Conservation (phyloP, 2,888 invertebrate genomes). For the Chymomyza fuscimana region DNA sequence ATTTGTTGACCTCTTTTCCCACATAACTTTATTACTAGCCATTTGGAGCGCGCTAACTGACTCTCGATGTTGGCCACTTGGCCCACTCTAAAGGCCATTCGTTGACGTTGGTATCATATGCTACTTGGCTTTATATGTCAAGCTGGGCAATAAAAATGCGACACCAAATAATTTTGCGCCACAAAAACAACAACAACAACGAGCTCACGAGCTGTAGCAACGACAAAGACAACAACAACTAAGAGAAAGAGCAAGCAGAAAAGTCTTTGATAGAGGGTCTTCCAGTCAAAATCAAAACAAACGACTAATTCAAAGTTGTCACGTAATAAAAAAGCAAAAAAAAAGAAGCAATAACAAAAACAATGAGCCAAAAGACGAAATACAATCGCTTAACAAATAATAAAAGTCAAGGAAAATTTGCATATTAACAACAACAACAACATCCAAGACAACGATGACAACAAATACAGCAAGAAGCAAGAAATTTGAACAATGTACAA, state of each 20-base stretch:
- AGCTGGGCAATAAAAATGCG: slow-evolving; percentile 23
- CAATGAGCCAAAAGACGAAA: slow-evolving; percentile 47
- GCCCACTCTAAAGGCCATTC: not conserved
- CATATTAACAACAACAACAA: slow-evolving; percentile 13
- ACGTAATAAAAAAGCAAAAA: slow-evolving; percentile 59
- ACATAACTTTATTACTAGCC: not conserved
- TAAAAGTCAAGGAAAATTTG: slow-evolving; percentile 22
- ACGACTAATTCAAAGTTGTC: slow-evolving; percentile 67
- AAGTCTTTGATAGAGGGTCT: not conserved
- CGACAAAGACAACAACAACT: not conserved
- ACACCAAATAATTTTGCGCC: slow-evolving; percentile 34
- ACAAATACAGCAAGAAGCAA: slow-evolving; percentile 30
- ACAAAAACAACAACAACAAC: slow-evolving; percentile 15
- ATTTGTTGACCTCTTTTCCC: not conserved
- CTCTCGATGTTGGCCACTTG: not conserved
- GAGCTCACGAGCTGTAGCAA: not conserved
- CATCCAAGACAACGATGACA: slow-evolving; percentile 27
- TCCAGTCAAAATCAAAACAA: slow-evolving; percentile 36
- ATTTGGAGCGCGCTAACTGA: not conserved
- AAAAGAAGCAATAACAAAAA: slow-evolving; percentile 32
- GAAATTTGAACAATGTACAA: slow-evolving; percentile 49
- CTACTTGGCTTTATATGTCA: slow-evolving; percentile 42
- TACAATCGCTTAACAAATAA: slow-evolving; percentile 58
- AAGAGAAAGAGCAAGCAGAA: slow-evolving; percentile 21
- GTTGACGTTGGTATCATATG: slow-evolving; percentile 1